Base-by-base conservation (phyloP, 1,140 invertebrate species). In the Geopemphigus sp. region DNA sequence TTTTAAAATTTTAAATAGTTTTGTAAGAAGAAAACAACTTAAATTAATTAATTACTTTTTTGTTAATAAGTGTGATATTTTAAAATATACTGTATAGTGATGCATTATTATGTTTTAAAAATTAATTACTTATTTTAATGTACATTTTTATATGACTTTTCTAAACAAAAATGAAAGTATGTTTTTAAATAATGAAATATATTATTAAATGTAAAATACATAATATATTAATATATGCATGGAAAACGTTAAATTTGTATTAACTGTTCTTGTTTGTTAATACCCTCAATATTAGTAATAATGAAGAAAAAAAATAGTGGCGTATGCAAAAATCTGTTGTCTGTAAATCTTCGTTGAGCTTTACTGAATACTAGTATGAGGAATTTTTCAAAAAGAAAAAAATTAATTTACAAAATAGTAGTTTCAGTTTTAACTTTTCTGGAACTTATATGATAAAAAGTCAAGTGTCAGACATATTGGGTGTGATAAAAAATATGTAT, bases 11-110 rank as follows among this genome's bases (percentile, higher is more conserved):
- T 78, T 78, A 78, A 78, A 78, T 61, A 78, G 56, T 57, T n/a
- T n/a, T 61, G 57, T 78, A 78, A 78, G 56, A 78, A 78, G 74
- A 78, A 78, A 78, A 47, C 24, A 61, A 47, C 12, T n/a, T n/a
- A n/a, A n/a, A n/a, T n/a, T n/a, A n/a, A n/a, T n/a, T n/a, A n/a
- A n/a, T n/a, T n/a, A n/a, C n/a, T n/a, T 57, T 39, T 57, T 57
- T 76, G 12, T 26, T 26, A 70, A 53, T 53, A 11, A 26, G 73
- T 59, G 56, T 61, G 32, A 61, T 76, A 47, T 15, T 76, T 24
- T n/a, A 12, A 47, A 47, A 76, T 26, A 32, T 63, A 61, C 61
- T 63, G 17, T n/a, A 63, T 32, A 32, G 24, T 22, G 32, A 68
- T 11, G n/a, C n/a, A n/a, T n/a, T n/a, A 66, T 29, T 10, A 47